A percentile compares a stretch with the other conserved stretches of the same genome.
These are phyloP conservation scores for Sminthurides aquaticus DNA, from an alignment of 2,888 invertebrate genomes.

Conservation along the genomic window DNA sequence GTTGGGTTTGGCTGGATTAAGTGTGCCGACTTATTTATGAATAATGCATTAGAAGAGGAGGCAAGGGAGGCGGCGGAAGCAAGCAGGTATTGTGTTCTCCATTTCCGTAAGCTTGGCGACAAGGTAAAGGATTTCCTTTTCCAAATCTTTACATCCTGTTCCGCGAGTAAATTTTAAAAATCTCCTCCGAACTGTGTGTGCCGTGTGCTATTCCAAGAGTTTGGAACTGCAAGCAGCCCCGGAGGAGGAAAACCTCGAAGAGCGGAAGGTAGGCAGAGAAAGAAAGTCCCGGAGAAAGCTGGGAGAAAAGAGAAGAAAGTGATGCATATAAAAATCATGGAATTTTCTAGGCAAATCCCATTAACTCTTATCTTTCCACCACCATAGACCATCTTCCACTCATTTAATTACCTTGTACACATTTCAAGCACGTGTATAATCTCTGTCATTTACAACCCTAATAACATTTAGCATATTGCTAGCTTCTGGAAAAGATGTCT, in stretches of 20 bases:
- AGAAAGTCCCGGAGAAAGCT: neutral
- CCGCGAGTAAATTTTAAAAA: neutral
- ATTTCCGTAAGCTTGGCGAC: neutral
- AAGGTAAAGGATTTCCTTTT: conserved; percentile 4
- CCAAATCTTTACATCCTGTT: conserved; percentile 2
- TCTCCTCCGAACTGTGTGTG: neutral
- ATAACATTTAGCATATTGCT: conserved; percentile 8
- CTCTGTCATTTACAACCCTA: conserved; percentile 3
- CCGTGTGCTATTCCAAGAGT: no score
- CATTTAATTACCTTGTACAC: conserved; percentile 8
- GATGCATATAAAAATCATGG: neutral
- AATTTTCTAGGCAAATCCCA: neutral
- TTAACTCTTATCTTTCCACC: neutral
- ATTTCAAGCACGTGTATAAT: conserved; percentile 7
- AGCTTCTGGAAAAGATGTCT: no score
- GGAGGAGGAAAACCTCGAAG: neutral
- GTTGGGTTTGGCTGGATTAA: neutral
- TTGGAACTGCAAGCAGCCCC: no score
- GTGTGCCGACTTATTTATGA: neutral
- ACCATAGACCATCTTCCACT: neutral
- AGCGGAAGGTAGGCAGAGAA: neutral
- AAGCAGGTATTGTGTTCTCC: conserved; percentile 1
- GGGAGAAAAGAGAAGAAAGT: no score
- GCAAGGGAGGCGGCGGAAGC: neutral
- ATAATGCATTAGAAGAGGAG: neutral